Evolutionary conservation across 2,797 vertebrate genomes (phyloP).

Genomic region (Amblyopsis hoosieri): DNA sequence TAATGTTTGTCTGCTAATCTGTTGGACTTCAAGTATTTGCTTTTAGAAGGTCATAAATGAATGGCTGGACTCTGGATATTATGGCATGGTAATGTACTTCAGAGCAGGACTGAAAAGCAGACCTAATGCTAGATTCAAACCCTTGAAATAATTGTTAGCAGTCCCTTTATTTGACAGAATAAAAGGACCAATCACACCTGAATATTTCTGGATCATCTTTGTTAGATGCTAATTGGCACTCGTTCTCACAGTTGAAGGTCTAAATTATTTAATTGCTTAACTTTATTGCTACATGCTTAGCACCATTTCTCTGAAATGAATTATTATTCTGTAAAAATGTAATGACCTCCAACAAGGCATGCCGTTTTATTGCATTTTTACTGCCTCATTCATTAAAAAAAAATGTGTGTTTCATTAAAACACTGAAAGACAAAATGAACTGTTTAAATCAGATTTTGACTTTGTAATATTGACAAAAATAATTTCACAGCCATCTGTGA

Average conservation of each 20-base stretch:
- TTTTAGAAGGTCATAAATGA: conserved; percentile 33
- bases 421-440: conserved; percentile 33
- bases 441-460: conserved; percentile 48
- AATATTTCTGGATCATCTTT: conserved; percentile 58
- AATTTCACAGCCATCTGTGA: conserved; percentile 31
- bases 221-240: conserved; percentile 69
- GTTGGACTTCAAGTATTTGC: conserved; percentile 32
- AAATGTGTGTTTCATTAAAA: conserved; percentile 52
- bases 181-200: conserved; percentile 62
- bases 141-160: conserved; percentile 54
- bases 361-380: conserved; percentile 51
- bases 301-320: conserved; percentile 43
- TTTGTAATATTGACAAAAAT: conserved; percentile 34
- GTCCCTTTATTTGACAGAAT: conserved; percentile 62
- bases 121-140: conserved; percentile 24
- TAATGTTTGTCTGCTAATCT: conserved; percentile 48
- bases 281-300: conserved; percentile 34
- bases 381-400: conserved; percentile 41
- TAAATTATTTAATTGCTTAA: conserved; percentile 68
- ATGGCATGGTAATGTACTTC: conserved; percentile 10
- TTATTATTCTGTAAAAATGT: conserved; percentile 61
- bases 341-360: conserved; percentile 55
- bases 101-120: conserved; percentile 18
- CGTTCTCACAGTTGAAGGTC: conserved; percentile 54
- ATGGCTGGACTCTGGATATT: conserved; percentile 21